These are phyloP conservation scores for Caenorhabditis auriculariae DNA, from an alignment of 2,888 invertebrate genomes.

Conservation along the genomic window DNA sequence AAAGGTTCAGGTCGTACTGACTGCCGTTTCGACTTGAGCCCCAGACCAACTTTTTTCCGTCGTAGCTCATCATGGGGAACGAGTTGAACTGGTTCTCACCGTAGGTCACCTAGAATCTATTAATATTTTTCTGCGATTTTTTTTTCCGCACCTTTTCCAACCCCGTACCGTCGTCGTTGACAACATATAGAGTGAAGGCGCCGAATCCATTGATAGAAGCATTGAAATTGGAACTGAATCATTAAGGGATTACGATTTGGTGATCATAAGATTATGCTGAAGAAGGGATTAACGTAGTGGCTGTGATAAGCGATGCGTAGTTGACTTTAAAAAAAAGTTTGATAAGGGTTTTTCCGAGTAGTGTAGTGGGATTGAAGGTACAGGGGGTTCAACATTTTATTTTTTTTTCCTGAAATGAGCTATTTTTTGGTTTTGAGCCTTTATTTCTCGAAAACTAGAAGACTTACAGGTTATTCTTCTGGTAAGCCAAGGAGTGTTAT, in stretches of 20 bases:
- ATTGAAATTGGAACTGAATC: conserved; percentile 32
- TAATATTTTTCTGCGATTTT: background rate
- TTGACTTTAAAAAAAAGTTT: too few species aligned
- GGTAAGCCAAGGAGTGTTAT: too few species aligned
- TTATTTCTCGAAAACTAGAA: too few species aligned
- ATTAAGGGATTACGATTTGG: too few species aligned
- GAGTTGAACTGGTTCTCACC: conserved; percentile 52
- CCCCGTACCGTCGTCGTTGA: conserved; percentile 53
- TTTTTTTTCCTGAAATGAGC: too few species aligned
- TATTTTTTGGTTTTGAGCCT: too few species aligned
- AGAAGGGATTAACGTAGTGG: too few species aligned
- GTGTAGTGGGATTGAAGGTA: background rate
- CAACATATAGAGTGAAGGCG: conserved; percentile 51
- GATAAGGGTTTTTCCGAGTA: too few species aligned
- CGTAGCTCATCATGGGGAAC: conserved; percentile 58
- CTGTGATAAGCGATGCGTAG: too few species aligned
- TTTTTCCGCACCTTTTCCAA: conserved; percentile 33
- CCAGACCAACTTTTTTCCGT: conserved; percentile 52
- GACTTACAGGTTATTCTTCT: too few species aligned
- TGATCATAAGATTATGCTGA: too few species aligned
- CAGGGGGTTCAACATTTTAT: too few species aligned
- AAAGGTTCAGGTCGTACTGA: conserved; percentile 50
- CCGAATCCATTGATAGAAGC: conserved; percentile 43
- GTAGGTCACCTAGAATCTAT: conserved; percentile 35
- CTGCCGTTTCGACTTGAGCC: conserved; percentile 45